Evolutionary conservation across 2,888 invertebrate genomes (phyloP).

Genomic region (Clunio marinus): DNA sequence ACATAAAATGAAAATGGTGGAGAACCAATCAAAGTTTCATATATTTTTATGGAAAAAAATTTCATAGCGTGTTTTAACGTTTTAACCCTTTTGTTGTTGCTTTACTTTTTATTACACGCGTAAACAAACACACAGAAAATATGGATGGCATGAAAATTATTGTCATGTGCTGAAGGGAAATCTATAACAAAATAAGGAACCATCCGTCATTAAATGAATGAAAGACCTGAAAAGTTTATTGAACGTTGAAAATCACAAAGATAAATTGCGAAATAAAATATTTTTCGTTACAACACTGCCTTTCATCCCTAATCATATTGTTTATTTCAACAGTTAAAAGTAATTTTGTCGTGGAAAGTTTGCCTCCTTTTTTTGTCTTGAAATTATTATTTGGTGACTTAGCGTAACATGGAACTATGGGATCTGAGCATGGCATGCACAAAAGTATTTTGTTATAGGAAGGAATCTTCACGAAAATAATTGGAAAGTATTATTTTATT

Average conservation of each 20-base stretch:
- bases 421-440: conserved; percentile 11
- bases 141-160: conserved; percentile 30
- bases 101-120: conserved; percentile 28
- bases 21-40: conserved; percentile 37
- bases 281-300: no score
- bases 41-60: conserved; percentile 21
- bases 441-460: not conserved
- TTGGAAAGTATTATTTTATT: conserved; percentile 26
- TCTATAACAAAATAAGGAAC: conserved; percentile 37
- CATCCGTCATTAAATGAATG: no score
- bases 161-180: conserved; percentile 35
- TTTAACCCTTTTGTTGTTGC: conserved; percentile 35
- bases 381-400: conserved; percentile 37
- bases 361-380: conserved; percentile 11
- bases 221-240: no score
- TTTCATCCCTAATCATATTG: no score
- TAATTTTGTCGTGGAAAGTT: conserved; percentile 27
- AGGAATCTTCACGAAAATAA: conserved; percentile 6
- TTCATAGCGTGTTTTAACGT: conserved; percentile 36
- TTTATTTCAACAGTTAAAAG: conserved; percentile 38
- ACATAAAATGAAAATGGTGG: conserved; percentile 36
- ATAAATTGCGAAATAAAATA: no score
- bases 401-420: conserved; percentile 38
- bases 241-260: not conserved
- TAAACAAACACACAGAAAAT: conserved; percentile 26